These are phyloP conservation scores for Arrhamphus sclerolepis DNA, from an alignment of 2,797 vertebrate genomes.

Conservation along the genomic window DNA sequence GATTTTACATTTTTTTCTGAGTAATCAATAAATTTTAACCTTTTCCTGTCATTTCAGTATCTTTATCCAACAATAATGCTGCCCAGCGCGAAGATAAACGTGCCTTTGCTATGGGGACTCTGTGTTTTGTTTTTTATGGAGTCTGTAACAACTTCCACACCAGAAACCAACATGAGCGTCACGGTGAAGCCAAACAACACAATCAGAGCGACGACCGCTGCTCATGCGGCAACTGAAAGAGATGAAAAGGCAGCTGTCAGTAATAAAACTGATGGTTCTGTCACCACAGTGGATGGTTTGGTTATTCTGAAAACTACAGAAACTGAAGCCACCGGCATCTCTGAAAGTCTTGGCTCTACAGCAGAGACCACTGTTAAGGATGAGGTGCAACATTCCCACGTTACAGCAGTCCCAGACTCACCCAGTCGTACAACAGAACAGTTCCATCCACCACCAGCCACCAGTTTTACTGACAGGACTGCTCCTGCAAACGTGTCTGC, in stretches of 20 bases:
- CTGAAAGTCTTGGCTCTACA: neutral
- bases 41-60: slow-evolving; percentile 49
- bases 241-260: neutral
- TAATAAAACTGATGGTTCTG: neutral
- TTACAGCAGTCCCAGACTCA: neutral
- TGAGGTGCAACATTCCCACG: neutral
- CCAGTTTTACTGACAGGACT: neutral
- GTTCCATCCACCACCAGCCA: neutral
- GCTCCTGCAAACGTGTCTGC: neutral
- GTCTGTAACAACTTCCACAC: slow-evolving; percentile 1
- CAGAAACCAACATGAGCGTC: slow-evolving; percentile 4
- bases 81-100: slow-evolving; percentile 9
- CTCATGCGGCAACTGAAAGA: neutral
- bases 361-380: neutral
- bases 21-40: neutral
- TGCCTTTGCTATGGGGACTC: slow-evolving; percentile 38
- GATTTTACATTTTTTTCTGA: neutral
- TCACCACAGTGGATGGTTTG: neutral
- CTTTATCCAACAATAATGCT: slow-evolving; percentile 23
- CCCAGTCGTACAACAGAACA: neutral
- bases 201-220: neutral
- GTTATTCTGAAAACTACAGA: neutral
- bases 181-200: slow-evolving; percentile 2
- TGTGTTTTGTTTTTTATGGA: slow-evolving; percentile 27
- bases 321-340: slow-evolving; percentile 3